Evolutionary conservation across 2,113 vertebrate genomes (phyloP).

Genomic region (Opisthocomus hoazin): DNA sequence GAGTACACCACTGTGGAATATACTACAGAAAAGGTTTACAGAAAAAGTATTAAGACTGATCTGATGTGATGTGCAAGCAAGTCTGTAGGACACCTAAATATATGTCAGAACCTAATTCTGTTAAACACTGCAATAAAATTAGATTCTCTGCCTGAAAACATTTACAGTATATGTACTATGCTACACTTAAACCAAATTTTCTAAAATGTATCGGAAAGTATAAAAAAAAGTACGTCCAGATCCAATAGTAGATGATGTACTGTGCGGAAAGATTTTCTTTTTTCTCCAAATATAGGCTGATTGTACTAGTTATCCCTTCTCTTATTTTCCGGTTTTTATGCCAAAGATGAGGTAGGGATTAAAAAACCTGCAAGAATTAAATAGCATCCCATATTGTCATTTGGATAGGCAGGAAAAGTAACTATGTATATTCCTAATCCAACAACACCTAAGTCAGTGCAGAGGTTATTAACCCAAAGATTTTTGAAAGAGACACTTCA

Average conservation of each 20-base stretch:
- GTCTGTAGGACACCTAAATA: background rate
- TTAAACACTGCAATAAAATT: background rate
- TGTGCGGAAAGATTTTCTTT: background rate
- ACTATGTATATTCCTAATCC: background rate
- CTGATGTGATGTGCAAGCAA: background rate
- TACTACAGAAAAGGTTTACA: background rate
- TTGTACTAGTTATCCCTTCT: background rate
- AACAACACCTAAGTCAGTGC: background rate
- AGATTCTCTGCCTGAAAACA: background rate
- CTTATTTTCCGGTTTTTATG: background rate
- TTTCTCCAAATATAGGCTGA: too few relatives aligned
- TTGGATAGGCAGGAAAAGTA: background rate
- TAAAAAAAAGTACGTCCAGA: background rate
- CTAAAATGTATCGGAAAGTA: background rate
- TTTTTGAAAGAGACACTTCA: background rate
- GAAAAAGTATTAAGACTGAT: too few relatives aligned
- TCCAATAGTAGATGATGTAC: background rate
- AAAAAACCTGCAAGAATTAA: background rate
- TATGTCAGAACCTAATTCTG: background rate
- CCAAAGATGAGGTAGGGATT: background rate
- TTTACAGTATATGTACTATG: too few relatives aligned
- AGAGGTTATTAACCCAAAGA: background rate
- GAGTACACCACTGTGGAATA: background rate
- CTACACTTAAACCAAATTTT: background rate
- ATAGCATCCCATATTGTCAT: background rate